Evolutionary conservation across 1,140 invertebrate genomes (phyloP).

Genomic region (Xylocopa sonorina): DNA sequence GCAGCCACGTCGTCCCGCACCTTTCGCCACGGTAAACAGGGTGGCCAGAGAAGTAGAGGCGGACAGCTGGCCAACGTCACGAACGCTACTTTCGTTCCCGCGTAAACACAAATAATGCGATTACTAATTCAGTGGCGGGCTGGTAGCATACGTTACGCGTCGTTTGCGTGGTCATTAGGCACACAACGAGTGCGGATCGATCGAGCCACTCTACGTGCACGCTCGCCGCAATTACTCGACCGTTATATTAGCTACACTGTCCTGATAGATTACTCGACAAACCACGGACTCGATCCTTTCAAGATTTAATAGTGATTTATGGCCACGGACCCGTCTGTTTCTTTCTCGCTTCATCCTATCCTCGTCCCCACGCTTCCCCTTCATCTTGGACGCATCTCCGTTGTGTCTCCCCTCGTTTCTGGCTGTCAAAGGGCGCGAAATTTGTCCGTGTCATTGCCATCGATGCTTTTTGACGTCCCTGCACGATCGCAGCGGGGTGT

Average conservation of each 20-base stretch:
- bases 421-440: background rate
- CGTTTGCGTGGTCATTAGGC: conserved; percentile 63
- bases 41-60: too few relatives aligned
- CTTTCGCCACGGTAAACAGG: background rate
- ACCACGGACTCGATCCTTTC: conserved; percentile 68
- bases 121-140: conserved; percentile 59
- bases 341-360: background rate
- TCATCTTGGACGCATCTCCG: too few relatives aligned
- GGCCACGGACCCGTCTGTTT: conserved; percentile 35
- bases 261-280: conserved; percentile 78
- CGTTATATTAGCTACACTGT: conserved; percentile 69
- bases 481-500: background rate
- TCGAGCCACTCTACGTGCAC: conserved; percentile 50
- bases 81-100: background rate
- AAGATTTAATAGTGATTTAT: conserved; percentile 80
- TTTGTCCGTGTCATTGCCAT: background rate
- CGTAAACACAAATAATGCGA: conserved; percentile 39
- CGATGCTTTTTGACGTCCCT: background rate
- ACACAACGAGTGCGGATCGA: conserved; percentile 61
- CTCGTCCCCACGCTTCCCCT: background rate
- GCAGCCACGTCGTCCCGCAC: background rate
- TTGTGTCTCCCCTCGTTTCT: background rate
- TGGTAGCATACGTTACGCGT: conserved; percentile 29
- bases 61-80: background rate
- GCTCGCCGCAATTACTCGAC: conserved; percentile 63